Evolutionary conservation across 35 echinoderm and acorn worm species (phyloP), one percentile per base, ranked within the genome.

Genomic region (Apostichopus californicus): DNA sequence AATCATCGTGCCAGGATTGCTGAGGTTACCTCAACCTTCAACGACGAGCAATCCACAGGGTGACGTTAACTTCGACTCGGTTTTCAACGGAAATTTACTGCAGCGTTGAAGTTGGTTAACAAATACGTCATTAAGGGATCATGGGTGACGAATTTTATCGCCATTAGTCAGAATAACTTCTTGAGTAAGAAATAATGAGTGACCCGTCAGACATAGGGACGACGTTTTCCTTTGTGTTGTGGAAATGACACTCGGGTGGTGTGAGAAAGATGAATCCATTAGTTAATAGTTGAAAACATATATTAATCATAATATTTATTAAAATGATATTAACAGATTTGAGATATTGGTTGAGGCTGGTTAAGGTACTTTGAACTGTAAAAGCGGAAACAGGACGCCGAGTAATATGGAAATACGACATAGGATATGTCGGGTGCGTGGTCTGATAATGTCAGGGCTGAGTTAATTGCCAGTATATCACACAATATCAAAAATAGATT

Each of bases 91-190:
- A 46, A 54, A n/a, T 8, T 56, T 12, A 53, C 52, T 83, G 9
- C 52, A 54, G 53, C 9, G 80, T 55, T 55, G 80, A 83, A 83
- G 80, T 83, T 25, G 80, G 55, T 55, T 25, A 55, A 56, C 80
- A 83, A 83, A 56, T 83, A 56, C 80, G 80, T 83, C 80, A 83
- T 83, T 55, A 56, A 83, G 80, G 52, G 80, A 56, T 83, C 17
- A 83, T 17, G 64, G 80, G 80, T 83, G 52, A 55, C 80, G 64
- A 68, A 14, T 68, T 68, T 11, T 18, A 68, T 68, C 18, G 64
- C 64, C 64, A 68, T 11, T 68, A 14, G 11, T 14, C 18, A 14
- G 18, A 68, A 18, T 15, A 18, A 18, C 64, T 68, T 68, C 64
- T 68, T 68, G 18, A 68, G 64, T 18, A 68, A 68, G 64, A 18